Evolutionary conservation across 2,113 vertebrate species (phyloP).

Genomic region (Notiomystis cincta): DNA sequence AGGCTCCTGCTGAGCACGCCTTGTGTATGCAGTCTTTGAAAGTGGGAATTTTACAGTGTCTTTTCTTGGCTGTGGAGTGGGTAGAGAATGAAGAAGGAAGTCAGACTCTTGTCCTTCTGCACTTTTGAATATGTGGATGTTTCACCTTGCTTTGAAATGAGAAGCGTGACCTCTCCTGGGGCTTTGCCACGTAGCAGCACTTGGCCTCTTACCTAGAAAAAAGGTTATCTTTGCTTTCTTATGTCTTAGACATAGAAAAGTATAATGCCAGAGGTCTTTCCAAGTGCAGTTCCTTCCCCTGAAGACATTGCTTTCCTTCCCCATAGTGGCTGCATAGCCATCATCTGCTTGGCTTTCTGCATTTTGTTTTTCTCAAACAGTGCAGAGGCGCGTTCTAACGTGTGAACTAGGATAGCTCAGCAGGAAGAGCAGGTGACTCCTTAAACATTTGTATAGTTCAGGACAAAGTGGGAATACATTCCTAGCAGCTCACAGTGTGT

Average conservation of each 20-base stretch:
- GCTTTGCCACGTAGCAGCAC: accelerated
- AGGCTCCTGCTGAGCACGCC: neutral
- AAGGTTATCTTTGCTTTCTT: neutral
- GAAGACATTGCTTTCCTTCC: neutral
- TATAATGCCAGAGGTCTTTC: neutral
- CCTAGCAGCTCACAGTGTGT: neutral
- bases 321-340: neutral
- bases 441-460: neutral
- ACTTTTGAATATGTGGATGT: neutral
- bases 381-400: accelerated
- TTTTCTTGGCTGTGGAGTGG: neutral
- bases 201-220: neutral
- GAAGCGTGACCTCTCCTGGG: neutral
- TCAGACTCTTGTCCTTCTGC: neutral
- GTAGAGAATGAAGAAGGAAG: neutral
- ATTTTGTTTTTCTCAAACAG: neutral
- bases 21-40: neutral
- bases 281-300: neutral
- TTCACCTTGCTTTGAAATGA: neutral
- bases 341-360: neutral
- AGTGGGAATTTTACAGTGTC: neutral
- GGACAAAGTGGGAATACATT: neutral
- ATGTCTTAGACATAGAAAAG: neutral
- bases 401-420: neutral
- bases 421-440: neutral